Conservation (phyloP, 2,113 vertebrate genomes). For the Barnardius zonarius region DNA sequence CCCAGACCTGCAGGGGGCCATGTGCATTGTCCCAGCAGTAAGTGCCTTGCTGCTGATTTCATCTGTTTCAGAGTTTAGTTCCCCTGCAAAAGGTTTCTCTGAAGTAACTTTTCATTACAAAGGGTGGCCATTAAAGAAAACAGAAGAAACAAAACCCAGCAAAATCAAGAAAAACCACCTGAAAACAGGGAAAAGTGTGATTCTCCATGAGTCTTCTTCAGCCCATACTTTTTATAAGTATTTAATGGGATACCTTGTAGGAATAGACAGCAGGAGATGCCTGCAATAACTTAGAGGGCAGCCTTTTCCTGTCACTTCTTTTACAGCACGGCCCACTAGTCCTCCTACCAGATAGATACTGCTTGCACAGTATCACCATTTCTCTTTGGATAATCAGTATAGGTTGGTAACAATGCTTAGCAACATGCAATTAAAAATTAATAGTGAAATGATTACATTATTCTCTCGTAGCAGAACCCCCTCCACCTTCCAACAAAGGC, state of each 20-base stretch:
- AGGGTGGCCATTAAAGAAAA: not conserved
- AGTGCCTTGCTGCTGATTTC: not conserved
- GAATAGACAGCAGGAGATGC: not conserved
- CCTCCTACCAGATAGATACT: not conserved
- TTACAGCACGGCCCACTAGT: not conserved
- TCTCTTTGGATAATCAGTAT: conserved; percentile 6
- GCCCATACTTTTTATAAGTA: not conserved
- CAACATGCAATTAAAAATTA: conserved; percentile 48
- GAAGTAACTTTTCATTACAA: not conserved
- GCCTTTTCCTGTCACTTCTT: not conserved
- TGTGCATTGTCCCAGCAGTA: not conserved
- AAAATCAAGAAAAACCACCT: not conserved
- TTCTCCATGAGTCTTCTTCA: not conserved
- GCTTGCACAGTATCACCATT: not conserved
- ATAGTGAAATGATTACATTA: conserved; percentile 18
- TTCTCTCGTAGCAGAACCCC: not conserved
- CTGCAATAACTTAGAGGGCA: not conserved
- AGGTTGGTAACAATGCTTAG: conserved; percentile 10
- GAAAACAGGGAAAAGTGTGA: not conserved
- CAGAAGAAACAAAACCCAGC: not conserved
- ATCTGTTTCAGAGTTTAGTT: not conserved
- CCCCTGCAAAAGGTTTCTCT: not conserved
- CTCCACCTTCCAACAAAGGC: not conserved
- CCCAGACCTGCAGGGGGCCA: not conserved
- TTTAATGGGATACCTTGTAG: not conserved